Base-by-base conservation (phyloP, 2,113 vertebrate genomes). In the Brachyhypopomus occidentalis region DNA sequence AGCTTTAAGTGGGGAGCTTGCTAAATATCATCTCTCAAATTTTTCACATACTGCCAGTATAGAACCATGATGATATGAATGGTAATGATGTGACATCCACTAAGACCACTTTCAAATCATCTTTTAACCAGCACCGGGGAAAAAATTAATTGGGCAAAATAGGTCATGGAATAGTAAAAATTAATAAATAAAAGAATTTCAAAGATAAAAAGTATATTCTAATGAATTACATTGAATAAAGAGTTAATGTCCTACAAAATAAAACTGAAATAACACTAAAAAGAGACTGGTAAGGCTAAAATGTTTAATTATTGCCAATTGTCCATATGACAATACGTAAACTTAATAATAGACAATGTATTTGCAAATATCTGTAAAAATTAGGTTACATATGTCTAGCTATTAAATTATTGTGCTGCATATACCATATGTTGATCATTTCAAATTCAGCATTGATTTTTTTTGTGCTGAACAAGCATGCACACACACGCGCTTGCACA, bases 391-490 rank as follows among this genome's bases (percentile, higher is more conserved):
- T 4, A 23, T 41, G 4, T 41, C 20, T 6, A 62, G 19, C 36
- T n/a, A 73, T 34, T 8, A 56, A 22, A 63, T 59, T 17, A 2
- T 16, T 25, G 16, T 76, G 23, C 7, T 38, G 45, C 1, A 11
- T 9, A 8, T 66, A 23, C 38, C 5, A 17, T 52, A 9, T 36
- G 19, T 63, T n/a, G 16, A 14, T 56, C 41, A 73, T 81, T 52
- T 19, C 34, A 16, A 67, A 60, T 67, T 72, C 34, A 72, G 27
- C 19, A 76, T 72, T 34, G 73, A 80, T 77, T 80, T 55, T 34
- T 71, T 71, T 58, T 74, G 19, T 78, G 45, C 45, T 52, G 45
- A 52, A 52, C 45, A 52, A 52, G 45, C 12, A 75, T 11, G 34
- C 75, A 74, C 36, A 77, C 59, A 77, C 48, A 74, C 30, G 30